Percentiles rank a stretch among this genome's conserved stretches.
Evolutionary conservation across 2,797 vertebrate genomes (phyloP).

Genomic region (Alectoris magna): DNA sequence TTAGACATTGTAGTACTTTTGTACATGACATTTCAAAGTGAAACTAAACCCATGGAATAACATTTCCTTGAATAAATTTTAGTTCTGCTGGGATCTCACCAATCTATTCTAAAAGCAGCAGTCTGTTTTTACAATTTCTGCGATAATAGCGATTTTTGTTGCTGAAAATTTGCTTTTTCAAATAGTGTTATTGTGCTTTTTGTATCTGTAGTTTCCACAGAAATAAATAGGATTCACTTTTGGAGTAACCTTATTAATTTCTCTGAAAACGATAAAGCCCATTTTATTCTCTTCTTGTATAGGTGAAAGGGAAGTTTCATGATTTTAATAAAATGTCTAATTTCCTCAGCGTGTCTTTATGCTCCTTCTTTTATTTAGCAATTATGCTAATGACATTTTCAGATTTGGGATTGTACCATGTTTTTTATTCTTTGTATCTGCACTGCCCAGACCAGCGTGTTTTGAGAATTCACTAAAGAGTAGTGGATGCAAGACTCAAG

Average conservation of each 20-base stretch:
- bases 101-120: neutral
- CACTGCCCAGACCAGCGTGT: neutral
- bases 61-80: neutral
- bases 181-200: too few relatives aligned
- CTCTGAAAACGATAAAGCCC: neutral
- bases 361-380: neutral
- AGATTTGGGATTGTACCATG: neutral
- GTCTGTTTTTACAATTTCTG: neutral
- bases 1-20: neutral
- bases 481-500: neutral
- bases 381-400: neutral
- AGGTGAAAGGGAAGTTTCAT: neutral
- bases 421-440: neutral
- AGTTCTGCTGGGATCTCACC: neutral
- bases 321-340: neutral
- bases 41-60: neutral
- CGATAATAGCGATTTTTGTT: too few relatives aligned
- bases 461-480: neutral
- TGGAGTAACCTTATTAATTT: neutral
- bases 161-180: too few relatives aligned
- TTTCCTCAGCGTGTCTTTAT: neutral
- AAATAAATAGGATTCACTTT: too few relatives aligned
- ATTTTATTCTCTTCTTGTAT: conserved; percentile 4
- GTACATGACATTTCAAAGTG: neutral
- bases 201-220: too few relatives aligned